These are phyloP conservation scores for Sialis fuliginosa DNA, from an alignment of 2,888 invertebrate species.

Conservation along the genomic window DNA sequence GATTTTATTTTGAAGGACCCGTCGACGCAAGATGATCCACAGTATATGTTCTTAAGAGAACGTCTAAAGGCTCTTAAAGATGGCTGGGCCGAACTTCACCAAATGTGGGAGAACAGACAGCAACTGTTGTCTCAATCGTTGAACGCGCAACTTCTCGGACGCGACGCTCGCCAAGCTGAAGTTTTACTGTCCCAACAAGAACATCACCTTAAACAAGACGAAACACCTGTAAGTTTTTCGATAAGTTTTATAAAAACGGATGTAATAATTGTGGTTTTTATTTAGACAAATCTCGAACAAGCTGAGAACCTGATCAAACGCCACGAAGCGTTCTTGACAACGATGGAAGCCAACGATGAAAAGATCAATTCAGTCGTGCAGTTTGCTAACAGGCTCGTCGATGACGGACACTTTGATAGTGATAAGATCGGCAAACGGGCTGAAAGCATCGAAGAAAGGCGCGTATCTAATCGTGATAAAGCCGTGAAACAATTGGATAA, in stretches of 20 bases:
- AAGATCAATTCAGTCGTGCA: conserved; percentile 94
- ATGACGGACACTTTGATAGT: conserved; percentile 84
- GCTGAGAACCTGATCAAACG: conserved; percentile 94
- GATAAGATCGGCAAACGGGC: conserved; percentile 95
- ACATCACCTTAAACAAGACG: conserved; percentile 91
- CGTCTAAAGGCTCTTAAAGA: conserved; percentile 94
- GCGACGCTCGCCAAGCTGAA: conserved; percentile 95
- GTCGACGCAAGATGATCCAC: conserved; percentile 85
- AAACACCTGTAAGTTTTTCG: conserved; percentile 52
- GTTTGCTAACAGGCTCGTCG: conserved; percentile 63
- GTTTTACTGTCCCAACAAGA: conserved; percentile 96
- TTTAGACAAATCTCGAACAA: conserved; percentile 68
- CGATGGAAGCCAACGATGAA: conserved; percentile 99
- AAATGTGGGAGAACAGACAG: conserved; percentile 99
- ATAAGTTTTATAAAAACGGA: too few relatives aligned
- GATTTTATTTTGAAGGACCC: conserved; percentile 35
- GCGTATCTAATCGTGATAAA: conserved; percentile 77
- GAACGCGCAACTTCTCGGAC: conserved; percentile 85
- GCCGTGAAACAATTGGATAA: conserved; percentile 84
- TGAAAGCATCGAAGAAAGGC: conserved; percentile 79
- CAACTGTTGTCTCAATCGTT: conserved; percentile 86
- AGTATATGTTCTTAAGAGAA: conserved; percentile 99
- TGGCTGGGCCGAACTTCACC: conserved; percentile 97
- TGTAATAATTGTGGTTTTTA: background rate
- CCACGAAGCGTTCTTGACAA: conserved; percentile 97